Base-by-base conservation (phyloP, 2,113 vertebrate genomes). In the Otocyon megalotis region DNA sequence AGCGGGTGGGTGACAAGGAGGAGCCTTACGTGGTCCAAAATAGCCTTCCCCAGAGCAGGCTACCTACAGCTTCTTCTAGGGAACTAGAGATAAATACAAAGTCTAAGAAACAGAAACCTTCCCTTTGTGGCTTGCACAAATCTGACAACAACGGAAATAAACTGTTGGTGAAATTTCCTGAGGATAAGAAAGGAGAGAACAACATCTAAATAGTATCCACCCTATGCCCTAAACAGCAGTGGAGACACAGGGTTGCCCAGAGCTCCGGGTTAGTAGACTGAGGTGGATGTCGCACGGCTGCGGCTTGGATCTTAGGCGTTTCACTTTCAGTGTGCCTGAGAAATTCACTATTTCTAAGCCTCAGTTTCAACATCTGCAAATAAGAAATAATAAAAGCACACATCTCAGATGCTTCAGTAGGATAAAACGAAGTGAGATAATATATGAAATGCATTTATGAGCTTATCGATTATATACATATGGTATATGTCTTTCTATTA, bases 41-140 rank as follows among this genome's bases (percentile, higher is more conserved):
- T 9, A 74, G 22, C 17, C n/a, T 80, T 84, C 30, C 53, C 43
- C 15, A 37, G 4, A 83, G 81, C 3, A 84, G 20, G 22, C 35
- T 62, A 14, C n/a, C 2, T 62, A 54, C 72, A 71, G 19, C 12
- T 80, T 54, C 63, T 22, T 56, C 35, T 88, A 53, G 35, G 62
- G 37, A 97, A 62, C 12, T 69, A 58, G 26, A 93, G 74, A 14
- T 30, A 84, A 92, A 93, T 50, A 14, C 4, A 74, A 79, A 94
- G 62, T 69, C 19, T 72, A 53, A 63, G 17, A 85, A 84, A 71
- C 24, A 85, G 63, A 80, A 83, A 87, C 2, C 53, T 0, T 43
- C 15, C 86, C 3, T 84, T 88, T 26, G 24, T 8, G 54, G 8
- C 24, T 89, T 67, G 4, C 74, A 24, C 4, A 72, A 35, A 76